Evolutionary conservation across 1,140 invertebrate species (phyloP), one percentile per base, ranked within the genome.

Genomic region (Pseudomyrmex dendroicus): DNA sequence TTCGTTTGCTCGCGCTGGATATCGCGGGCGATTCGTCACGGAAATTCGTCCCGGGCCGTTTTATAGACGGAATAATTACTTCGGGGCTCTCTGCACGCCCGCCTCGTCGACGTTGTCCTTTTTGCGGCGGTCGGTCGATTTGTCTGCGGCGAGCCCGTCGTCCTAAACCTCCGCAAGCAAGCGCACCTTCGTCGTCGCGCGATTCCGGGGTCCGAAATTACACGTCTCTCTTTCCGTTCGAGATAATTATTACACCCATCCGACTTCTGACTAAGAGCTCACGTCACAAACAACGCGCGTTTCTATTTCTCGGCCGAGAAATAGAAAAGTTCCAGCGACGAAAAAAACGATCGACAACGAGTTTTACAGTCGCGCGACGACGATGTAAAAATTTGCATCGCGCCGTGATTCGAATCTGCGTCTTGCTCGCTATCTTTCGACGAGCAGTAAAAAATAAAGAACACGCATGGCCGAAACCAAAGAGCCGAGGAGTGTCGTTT

Each of bases 11-110:
- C 73, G 61, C 62, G 73, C 72, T 56, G 72, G 59, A 83, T 74
- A 83, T 83, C 80, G 80, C 72, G 73, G 56, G 54, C 76, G 54
- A 80, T 80, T 80, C 76, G 76, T 80, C 66, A 80, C 76, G 76
- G 54, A 70, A 59, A 80, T 80, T 80, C 76, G 76, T 59, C 52
- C 66, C 76, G 76, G 76, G 66, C 76, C 76, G 76, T 80, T 80
- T 80, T 80, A 80, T 80, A 80, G 66, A 80, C 76, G 66, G 76
- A 80, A 80, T 80, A 80, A 80, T 80, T 80, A 80, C 76, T 59
- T 80, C 35, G 15, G 20, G 15, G 12, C 56, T 66, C 20, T 64
- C 12, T 17, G 72, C 44, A 12, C 44, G 46, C 17, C 48, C 17
- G 44, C 5, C 74, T 20, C 64, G 46, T 20, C 66, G 54, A 20